Percentiles rank a stretch among this genome's conserved stretches.
Evolutionary conservation across 2,797 vertebrate species (phyloP).

Genomic region (Rachycentron canadum): DNA sequence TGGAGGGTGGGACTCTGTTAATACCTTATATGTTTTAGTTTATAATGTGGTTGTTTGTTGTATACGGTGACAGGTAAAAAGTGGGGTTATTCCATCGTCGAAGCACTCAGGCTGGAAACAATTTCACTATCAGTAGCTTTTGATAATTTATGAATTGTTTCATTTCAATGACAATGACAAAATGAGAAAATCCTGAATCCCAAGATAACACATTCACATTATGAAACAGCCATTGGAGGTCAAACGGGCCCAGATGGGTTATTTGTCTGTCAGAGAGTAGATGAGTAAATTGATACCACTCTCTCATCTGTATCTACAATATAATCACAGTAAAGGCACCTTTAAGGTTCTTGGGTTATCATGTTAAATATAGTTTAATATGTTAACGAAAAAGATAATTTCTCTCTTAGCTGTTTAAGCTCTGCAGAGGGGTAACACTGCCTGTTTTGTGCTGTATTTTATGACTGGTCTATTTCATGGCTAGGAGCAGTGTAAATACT

Average conservation of each 20-base stretch:
- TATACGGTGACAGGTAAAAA: too few relatives aligned
- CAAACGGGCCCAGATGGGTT: too few relatives aligned
- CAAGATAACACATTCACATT: background rate
- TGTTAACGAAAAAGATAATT: background rate
- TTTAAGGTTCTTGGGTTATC: background rate
- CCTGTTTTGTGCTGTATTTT: background rate
- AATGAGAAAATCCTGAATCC: background rate
- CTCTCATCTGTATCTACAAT: background rate
- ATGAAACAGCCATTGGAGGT: too few relatives aligned
- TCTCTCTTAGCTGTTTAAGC: too few relatives aligned
- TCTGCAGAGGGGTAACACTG: background rate
- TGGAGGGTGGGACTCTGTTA: background rate
- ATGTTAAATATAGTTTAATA: background rate
- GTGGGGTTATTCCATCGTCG: background rate
- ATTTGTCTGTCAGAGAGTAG: too few relatives aligned
- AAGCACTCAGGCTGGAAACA: background rate
- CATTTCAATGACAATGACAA: background rate
- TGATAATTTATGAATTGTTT: too few relatives aligned
- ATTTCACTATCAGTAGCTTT: background rate
- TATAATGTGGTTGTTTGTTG: too few relatives aligned
- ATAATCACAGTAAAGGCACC: background rate
- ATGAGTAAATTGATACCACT: background rate
- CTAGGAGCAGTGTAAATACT: background rate
- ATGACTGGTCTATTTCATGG: background rate
- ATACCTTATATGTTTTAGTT: background rate